Evolutionary conservation across 2,888 invertebrate genomes (phyloP), one percentile per base, ranked within the genome.

Genomic region (Trachelus troglodyta): DNA sequence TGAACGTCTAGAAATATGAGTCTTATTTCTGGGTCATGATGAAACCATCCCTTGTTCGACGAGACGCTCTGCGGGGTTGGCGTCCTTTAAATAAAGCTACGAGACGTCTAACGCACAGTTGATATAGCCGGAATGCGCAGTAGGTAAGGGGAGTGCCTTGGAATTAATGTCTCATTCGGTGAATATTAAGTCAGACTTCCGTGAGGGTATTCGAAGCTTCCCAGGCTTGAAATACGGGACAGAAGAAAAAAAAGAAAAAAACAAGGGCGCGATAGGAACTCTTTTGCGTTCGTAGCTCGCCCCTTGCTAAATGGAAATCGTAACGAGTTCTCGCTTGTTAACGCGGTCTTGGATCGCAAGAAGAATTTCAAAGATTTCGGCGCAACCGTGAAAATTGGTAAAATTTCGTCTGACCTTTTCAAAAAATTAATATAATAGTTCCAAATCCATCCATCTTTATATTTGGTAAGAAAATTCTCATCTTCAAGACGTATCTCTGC

Each of bases 211-310:
- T 71, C 71, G 33, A 71, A 71, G 56, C 56, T 56, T 56, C 56
- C 56, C 40, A 9, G 23, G 40, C 56, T 56, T 56, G 56, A 23
- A 23, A 56, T 56, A 56, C 23, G 75, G 33, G 74, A 69, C 68
- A 78, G 78, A 76, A 75, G 76, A 76, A 79, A 34, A 75, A 74
- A 68, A 31, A 34, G 30, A 68, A 30, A 68, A 35, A 31, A 35
- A 30, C n/a, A 74, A 15, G 35, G 30, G 69, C 37, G 11, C n/a
- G 37, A 12, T 37, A 37, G 35, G 69, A 34, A 78, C 74, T 73
- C 75, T 76, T 78, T 74, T 68, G 30, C 69, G 69, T 73, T 68
- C 76, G 69, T 77, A 75, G 75, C 9, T 56, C 9, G 2, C 23
- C 56, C 56, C 56, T 56, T 56, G 56, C 56, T 23, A 56, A 56